Evolutionary conservation across 1,140 invertebrate genomes (phyloP), one percentile per base, ranked within the genome.

Genomic region (Cotesia chilonis): DNA sequence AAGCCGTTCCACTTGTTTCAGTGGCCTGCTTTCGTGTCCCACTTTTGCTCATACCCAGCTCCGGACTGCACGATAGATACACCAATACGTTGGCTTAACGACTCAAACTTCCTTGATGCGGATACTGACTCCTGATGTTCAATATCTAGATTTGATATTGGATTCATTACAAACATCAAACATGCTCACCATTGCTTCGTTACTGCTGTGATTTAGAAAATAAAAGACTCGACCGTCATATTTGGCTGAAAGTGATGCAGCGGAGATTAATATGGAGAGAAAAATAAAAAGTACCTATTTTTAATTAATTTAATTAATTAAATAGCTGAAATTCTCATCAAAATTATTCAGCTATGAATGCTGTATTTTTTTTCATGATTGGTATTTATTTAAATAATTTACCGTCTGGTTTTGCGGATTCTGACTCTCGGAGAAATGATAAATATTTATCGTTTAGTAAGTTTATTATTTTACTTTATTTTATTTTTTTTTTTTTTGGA

Each of bases 1-100:
- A 81, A 82, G 84, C 75, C 80, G 84, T 87, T 84, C 85, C 79
- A 87, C 84, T 87, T 87, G 83, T 87, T 83, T 85, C 84, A 83
- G 80, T 87, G 85, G 82, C 85, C 85, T 85, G 85, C 84, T 86
- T 87, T 79, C 81, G 77, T 85, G 84, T 83, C 82, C 85, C 74
- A 85, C 82, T 85, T 86, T 80, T 81, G 71, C 64, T 52, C 66
- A 72, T 68, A 76, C 55, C 65, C 73, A 63, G 71, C 64, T 52
- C 66, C 71, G 70, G 76, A 63, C 68, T 75, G 68, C 70, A 74
- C 70, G 4, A 63, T 51, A 17, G 61, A 38, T 36, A 5, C 52
- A 9, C 14, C 28, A 28, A 66, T 35, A 60, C 52, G 14, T 52
- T 7, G 10, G 12, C n/a, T 28, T 17, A 59, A 65, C 17, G 9